These are phyloP conservation scores for Onychorhynchus coronatus DNA, from an alignment of 2,113 vertebrate species.

Conservation along the genomic window DNA sequence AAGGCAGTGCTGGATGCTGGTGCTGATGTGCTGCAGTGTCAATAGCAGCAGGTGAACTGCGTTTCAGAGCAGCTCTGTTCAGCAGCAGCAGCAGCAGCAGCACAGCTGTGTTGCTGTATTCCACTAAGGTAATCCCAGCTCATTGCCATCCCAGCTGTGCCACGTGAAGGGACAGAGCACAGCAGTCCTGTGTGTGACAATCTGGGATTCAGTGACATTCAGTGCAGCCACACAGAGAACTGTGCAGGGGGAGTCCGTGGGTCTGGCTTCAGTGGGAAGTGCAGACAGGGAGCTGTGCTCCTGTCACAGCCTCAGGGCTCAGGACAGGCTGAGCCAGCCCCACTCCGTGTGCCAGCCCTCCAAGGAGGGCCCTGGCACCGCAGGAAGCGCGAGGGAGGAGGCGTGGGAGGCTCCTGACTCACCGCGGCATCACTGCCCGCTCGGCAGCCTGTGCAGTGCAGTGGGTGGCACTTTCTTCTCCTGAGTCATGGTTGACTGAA, in stretches of 20 bases:
- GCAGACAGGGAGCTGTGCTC: background rate
- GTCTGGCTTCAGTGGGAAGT: background rate
- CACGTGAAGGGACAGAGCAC: background rate
- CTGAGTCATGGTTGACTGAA: slow-evolving; percentile 36
- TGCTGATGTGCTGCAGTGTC: background rate
- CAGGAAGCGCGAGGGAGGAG: background rate
- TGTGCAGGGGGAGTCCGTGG: background rate
- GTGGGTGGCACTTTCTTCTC: slow-evolving; percentile 42
- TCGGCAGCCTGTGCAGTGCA: background rate
- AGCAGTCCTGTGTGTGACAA: background rate
- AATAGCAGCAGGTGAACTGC: background rate
- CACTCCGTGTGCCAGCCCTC: background rate
- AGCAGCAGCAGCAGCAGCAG: background rate
- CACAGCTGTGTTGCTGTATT: background rate
- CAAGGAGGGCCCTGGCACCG: rapidly evolving
- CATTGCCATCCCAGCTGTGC: rapidly evolving
- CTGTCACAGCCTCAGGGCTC: background rate
- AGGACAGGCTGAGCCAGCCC: background rate
- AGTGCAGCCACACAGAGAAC: background rate
- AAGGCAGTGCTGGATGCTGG: background rate
- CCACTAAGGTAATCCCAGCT: background rate
- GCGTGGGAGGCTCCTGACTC: slow-evolving; percentile 43
- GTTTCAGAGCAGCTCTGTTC: background rate
- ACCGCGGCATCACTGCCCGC: background rate
- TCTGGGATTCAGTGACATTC: background rate